Conservation (phyloP, 2,888 invertebrate species). For the Sinelater perroti region DNA sequence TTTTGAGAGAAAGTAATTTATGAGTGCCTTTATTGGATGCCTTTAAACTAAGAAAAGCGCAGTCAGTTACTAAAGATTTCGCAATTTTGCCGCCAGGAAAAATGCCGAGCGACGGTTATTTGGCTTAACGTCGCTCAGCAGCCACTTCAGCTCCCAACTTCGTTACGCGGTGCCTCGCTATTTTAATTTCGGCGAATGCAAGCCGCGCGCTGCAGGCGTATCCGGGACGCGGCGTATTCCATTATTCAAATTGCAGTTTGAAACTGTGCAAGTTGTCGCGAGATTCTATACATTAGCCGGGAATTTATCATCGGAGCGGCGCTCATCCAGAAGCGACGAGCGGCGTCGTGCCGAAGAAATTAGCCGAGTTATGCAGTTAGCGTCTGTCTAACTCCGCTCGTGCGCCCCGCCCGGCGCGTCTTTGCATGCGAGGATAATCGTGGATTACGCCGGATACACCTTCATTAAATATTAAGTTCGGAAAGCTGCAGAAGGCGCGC, state of each 20-base stretch:
- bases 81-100: too few species aligned
- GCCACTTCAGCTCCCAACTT: constrained; percentile 40
- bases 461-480: too few species aligned
- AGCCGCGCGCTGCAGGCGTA: constrained; percentile 44
- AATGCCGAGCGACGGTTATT: too few species aligned
- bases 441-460: too few species aligned
- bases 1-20: too few species aligned
- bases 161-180: constrained; percentile 37
- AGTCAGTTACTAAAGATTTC: too few species aligned
- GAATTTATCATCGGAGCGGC: constrained; percentile 41
- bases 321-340: constrained; percentile 1
- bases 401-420: background rate
- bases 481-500: too few species aligned
- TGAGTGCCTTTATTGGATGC: too few species aligned
- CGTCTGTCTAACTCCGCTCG: too few species aligned
- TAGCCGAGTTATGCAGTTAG: constrained; percentile 17
- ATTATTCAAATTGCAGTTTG: constrained; percentile 47
- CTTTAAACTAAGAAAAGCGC: too few species aligned
- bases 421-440: too few species aligned
- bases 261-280: constrained; percentile 42
- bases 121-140: constrained; percentile 38
- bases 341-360: constrained; percentile 19
- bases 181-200: constrained; percentile 45
- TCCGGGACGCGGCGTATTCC: constrained; percentile 41
- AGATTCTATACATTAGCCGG: constrained; percentile 44